Percentiles rank a stretch among this genome's conserved stretches.
phyloP scores from a whole-genome alignment of 2,888 invertebrate species.

The Taenaris catops region DNA sequence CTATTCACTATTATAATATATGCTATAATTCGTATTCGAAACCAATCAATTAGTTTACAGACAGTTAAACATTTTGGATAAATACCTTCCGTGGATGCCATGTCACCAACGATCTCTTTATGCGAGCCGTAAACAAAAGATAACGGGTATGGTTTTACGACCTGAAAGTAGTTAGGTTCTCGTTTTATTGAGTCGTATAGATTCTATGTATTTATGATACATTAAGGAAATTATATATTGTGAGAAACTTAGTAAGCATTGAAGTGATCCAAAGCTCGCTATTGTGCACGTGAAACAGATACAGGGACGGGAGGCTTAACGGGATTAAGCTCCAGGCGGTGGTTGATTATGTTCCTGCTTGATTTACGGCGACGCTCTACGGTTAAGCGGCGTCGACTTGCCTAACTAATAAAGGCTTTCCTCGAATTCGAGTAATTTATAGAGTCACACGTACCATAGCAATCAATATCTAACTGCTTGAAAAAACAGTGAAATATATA shows the following conservation, averaged over 20 bases:
- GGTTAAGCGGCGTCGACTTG: conserved; percentile 45
- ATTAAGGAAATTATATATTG: conserved; percentile 34
- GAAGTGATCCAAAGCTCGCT: conserved; percentile 46
- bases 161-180: conserved; percentile 42
- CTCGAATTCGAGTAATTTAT: conserved; percentile 64
- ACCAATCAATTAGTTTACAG: too few relatives aligned
- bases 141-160: conserved; percentile 36
- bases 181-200: conserved; percentile 49
- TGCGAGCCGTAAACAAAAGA: conserved; percentile 29
- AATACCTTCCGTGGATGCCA: neutral
- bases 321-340: conserved; percentile 61
- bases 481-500: conserved; percentile 59
- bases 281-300: conserved; percentile 65
- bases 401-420: conserved; percentile 53
- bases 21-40: too few relatives aligned
- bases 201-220: conserved; percentile 39
- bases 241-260: conserved; percentile 33
- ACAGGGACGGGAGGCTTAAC: conserved; percentile 65
- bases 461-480: conserved; percentile 51
- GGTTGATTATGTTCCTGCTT: conserved; percentile 70
- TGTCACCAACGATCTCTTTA: conserved; percentile 31
- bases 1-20: too few relatives aligned
- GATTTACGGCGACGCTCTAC: conserved; percentile 74
- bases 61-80: too few relatives aligned
- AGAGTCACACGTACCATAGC: conserved; percentile 46